Evolutionary conservation across 2,113 vertebrate genomes (phyloP), one percentile per base, ranked within the genome.

Genomic region (Ochotona curzoniae): DNA sequence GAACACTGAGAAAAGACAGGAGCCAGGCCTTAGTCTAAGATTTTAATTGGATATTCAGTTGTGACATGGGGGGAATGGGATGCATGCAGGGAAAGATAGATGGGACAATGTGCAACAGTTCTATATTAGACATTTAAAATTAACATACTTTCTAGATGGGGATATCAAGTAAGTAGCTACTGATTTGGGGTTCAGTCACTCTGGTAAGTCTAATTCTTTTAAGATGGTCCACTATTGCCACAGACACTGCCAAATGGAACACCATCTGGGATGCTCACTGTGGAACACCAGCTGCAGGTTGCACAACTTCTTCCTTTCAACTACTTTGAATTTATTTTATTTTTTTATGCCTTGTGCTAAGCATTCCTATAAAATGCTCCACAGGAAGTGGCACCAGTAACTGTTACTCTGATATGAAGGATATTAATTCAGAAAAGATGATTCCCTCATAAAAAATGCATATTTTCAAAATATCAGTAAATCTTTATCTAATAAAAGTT

Each of bases 401-500:
- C 0, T 88, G 28, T 47, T 84, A 90, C 1, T 30, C 38, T 88
- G 67, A 78, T 49, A 86, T 47, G 92, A 49, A 93, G 25, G 51
- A 44, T 57, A 73, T 44, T 4, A 73, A 79, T 57, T 69, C 2
- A 89, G 35, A 47, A 78, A 87, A 87, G 51, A 61, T 1, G 14
- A 70, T 26, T 64, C 28, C 35, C 61, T 79, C 44, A 79, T 44
- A 81, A 80, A 76, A 63, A 80, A 79, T 26, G 28, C 2, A 0
- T 71, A 80, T 80, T 92, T 92, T 83, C 73, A 67, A 81, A 69
- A 87, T 51, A 90, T 81, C 0, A 89, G 51, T 30, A 92, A 21
- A 87, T 32, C 4, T 90, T 11, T 4, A 69, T 78, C 76, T 87
- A 93, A 91, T 13, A 94, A 91, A n/a, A 89, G 61, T n/a, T 93